Evolutionary conservation across 1,140 invertebrate species (phyloP).

Genomic region (Drosophila baimaii): DNA sequence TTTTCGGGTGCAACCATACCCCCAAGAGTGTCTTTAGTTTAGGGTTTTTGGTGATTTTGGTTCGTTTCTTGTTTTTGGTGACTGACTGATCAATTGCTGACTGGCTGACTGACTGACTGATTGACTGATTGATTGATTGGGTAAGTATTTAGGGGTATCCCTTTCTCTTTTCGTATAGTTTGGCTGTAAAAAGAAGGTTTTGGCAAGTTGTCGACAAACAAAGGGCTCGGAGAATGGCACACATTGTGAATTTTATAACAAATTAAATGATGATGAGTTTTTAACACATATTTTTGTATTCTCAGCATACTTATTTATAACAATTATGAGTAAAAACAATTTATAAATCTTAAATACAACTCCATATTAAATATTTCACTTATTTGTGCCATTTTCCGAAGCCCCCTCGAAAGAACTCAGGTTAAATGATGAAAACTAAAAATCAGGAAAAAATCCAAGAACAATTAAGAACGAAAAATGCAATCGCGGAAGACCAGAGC

Average conservation of each 20-base stretch:
- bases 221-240: slow-evolving; percentile 13
- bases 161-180: slow-evolving; percentile 35
- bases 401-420: neutral
- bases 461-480: slow-evolving; percentile 32
- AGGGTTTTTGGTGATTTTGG: slow-evolving; percentile 31
- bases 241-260: neutral
- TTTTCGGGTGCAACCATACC: slow-evolving; percentile 15
- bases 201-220: slow-evolving; percentile 52
- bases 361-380: neutral
- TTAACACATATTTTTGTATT: no score
- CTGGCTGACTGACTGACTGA: slow-evolving; percentile 50
- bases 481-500: slow-evolving; percentile 33
- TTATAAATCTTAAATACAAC: no score
- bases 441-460: slow-evolving; percentile 32
- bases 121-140: slow-evolving; percentile 55
- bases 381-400: neutral
- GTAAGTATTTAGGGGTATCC: slow-evolving; percentile 30
- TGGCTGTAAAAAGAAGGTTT: slow-evolving; percentile 61
- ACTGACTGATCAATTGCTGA: slow-evolving; percentile 64
- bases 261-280: no score
- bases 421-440: slow-evolving; percentile 15
- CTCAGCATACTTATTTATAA: neutral
- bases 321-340: no score
- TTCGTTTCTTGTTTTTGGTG: slow-evolving; percentile 57
- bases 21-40: slow-evolving; percentile 25